Percentiles rank a stretch among this genome's conserved stretches.
phyloP scores from a whole-genome alignment of 2,113 vertebrate species.

The Rhea americana region DNA sequence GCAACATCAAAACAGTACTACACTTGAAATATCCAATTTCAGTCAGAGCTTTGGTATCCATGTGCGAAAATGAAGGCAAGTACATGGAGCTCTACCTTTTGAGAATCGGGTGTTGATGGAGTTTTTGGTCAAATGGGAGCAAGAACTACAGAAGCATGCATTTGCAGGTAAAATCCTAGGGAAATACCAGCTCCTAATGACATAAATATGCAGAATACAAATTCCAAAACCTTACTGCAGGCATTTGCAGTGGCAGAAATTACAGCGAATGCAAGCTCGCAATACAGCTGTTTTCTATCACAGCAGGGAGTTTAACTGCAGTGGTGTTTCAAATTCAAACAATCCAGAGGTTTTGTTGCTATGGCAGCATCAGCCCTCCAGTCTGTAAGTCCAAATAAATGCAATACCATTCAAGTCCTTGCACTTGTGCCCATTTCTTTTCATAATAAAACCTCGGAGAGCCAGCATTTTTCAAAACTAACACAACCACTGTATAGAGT shows the following conservation, averaged over 20 bases:
- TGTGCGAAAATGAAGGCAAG: rapidly evolving
- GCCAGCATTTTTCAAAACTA: neutral
- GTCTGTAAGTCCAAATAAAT: neutral
- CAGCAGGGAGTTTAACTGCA: neutral
- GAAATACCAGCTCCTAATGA: neutral
- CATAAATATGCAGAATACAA: neutral
- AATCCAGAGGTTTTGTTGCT: slow-evolving; percentile 31
- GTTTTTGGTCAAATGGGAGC: neutral
- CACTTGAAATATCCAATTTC: neutral
- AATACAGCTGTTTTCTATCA: neutral
- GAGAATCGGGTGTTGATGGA: neutral
- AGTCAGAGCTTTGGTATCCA: neutral
- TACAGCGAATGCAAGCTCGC: rapidly evolving
- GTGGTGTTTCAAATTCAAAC: neutral
- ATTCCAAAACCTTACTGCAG: neutral
- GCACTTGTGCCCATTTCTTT: neutral
- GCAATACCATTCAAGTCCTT: neutral
- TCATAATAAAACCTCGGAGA: neutral
- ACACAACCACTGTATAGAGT: neutral
- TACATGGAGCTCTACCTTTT: neutral
- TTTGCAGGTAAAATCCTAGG: neutral
- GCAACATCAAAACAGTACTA: neutral
- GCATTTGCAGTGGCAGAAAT: neutral
- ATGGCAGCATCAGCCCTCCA: slow-evolving; percentile 36
- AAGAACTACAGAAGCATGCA: neutral